Percentiles rank a stretch among this genome's conserved stretches.
Conservation (phyloP, 2,888 invertebrate genomes). For the Rhagium mordax region DNA sequence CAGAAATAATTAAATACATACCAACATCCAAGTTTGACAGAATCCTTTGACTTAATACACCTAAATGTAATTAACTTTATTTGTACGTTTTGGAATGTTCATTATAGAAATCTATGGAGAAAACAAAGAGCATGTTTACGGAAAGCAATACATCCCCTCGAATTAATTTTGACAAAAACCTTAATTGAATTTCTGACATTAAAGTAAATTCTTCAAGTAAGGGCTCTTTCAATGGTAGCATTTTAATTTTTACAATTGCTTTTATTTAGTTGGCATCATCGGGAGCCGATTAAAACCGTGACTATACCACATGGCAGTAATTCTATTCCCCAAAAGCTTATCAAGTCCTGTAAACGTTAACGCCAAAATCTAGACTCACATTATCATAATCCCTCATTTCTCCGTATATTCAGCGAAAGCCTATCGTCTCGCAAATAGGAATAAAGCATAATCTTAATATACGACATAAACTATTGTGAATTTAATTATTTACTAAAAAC, state of each 20-base stretch:
- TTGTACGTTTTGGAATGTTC: slow-evolving; percentile 20
- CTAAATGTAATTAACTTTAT: slow-evolving; percentile 27
- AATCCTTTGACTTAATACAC: slow-evolving; percentile 6
- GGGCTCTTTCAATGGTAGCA: no score
- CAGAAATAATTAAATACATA: slow-evolving; percentile 25
- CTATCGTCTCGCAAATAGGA: slow-evolving; percentile 4
- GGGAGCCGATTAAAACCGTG: no score
- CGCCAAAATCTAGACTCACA: background rate
- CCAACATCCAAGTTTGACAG: background rate
- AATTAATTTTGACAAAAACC: background rate
- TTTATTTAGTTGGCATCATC: no score
- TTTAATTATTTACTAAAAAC: slow-evolving; percentile 24
- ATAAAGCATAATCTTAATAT: background rate
- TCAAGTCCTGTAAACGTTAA: background rate
- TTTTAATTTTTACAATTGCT: no score
- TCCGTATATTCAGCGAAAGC: slow-evolving; percentile 1
- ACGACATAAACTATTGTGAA: slow-evolving; percentile 22
- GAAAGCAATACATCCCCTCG: background rate
- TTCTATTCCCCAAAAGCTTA: no score
- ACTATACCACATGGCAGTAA: no score
- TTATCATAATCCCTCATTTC: slow-evolving; percentile 19
- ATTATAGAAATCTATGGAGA: background rate
- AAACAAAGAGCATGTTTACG: background rate
- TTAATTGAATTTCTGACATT: background rate
- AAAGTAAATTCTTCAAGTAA: no score